Conservation (phyloP, 1,140 invertebrate species). For the Charaxes varanes region DNA sequence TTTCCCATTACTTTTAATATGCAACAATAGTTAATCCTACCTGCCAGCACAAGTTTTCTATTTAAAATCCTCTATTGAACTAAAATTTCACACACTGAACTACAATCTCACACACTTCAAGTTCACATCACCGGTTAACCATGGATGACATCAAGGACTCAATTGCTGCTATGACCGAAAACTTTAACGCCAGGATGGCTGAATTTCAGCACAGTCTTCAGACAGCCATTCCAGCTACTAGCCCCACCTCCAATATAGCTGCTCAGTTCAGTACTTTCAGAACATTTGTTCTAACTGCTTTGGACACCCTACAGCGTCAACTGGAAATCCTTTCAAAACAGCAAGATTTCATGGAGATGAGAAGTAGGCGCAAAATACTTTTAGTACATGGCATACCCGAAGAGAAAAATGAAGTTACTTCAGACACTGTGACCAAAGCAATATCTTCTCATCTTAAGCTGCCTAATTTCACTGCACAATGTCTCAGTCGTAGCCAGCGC, state of each 20-base stretch:
- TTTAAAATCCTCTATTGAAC: no score
- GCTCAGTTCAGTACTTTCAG: slow-evolving; percentile 1
- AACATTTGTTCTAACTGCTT: not conserved
- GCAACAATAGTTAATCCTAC: no score
- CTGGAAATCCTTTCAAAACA: not conserved
- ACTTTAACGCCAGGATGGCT: no score
- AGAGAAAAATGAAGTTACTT: not conserved
- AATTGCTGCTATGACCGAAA: no score
- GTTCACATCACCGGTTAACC: no score
- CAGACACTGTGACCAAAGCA: not conserved
- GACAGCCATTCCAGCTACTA: slow-evolving; percentile 1
- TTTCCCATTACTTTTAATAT: no score
- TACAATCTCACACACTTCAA: no score
- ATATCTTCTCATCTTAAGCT: no score
- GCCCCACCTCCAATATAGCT: not conserved
- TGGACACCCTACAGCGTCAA: slow-evolving; percentile 1
- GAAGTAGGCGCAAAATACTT: slow-evolving; percentile 5
- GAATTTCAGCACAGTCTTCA: no score
- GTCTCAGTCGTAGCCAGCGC: not conserved
- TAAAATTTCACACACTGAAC: no score
- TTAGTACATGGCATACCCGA: slow-evolving; percentile 6
- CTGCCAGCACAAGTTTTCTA: no score
- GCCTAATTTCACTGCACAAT: not conserved
- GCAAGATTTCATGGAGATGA: slow-evolving; percentile 1
- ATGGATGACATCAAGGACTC: not conserved